Base-by-base conservation (phyloP, 2,113 vertebrate genomes). In the Chloropsis hardwickii region DNA sequence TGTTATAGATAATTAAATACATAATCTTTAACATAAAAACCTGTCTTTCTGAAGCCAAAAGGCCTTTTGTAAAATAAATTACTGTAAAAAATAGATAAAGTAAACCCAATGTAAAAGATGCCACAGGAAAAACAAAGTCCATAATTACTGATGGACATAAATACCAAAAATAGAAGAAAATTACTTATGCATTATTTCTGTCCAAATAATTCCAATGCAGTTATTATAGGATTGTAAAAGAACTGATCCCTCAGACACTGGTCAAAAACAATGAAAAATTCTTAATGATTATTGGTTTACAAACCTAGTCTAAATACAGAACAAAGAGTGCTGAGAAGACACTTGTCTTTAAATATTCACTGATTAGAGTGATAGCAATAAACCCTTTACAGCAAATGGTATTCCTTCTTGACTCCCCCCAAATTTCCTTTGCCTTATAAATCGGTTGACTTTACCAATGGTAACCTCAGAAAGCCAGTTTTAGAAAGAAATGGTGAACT, bases 401-500 rank as follows among this genome's bases (percentile, higher is more conserved):
- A 24, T 14, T 86, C 12, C 10, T 83, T 69, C 24, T 31, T 44
- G 48, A 25, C 47, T 11, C 20, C 10, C 40, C 6, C 12, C 21
- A 66, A 8, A 72, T 54, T 14, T 50, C 5, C 25, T 17, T 23
- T 21, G 17, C 13, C 23, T 61, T 37, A 7, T 48, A 35, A 20
- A 79, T 56, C 0, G 0, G n/a, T 37, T 42, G 24, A 44, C 19
- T 28, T 71, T 64, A 66, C 4, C 28, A 53, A 61, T 8, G 1
- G 6, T 20, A n/a, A 72, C 22, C 15, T 77, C 17, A 57, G 20
- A 93, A 88, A 73, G 57, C 10, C n/a, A 37, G 8, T 28, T 61
- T 21, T 42, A 42, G 15, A 21, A 5, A 72, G 14, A 88, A 80
- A 72, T 1, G 3, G 5, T 10, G 50, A 81, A 62, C 1, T 29